Base-by-base conservation (phyloP, 1,140 invertebrate species). In the Pararge aegeria region DNA sequence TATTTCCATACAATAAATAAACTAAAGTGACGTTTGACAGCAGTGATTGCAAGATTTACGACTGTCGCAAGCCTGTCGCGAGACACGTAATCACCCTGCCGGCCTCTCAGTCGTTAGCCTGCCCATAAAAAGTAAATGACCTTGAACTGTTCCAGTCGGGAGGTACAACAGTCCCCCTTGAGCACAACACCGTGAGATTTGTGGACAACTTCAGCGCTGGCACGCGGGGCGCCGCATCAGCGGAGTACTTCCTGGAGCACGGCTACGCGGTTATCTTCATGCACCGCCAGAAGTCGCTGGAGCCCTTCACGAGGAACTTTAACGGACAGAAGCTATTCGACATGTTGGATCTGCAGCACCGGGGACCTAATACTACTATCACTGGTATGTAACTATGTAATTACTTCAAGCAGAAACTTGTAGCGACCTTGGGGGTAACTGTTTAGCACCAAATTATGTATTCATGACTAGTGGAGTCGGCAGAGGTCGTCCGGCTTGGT, bases 171-270 rank as follows among this genome's bases (percentile, higher is more conserved):
- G 97, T 99, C 1, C 98, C 98, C 0, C 87, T 99, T 44, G 98
- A 99, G 81, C 96, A 97, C 73, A 98, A 98, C 74, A 99, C 98
- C 3, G 98, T 99, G 0, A 92, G 98, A 46, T 99, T 97, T 90
- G 96, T 99, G 40, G 98, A 99, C 79, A 99, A 99, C 91, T 99
- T 99, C 88, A 99, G 98, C 87, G 96, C 96, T 12, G 98, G 98
- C 30, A 98, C 95, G 0, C 92, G 98, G 70, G 98, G 98, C 20
- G 94, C 98, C 0, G 93, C 96, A 1, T 99, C 98, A 1, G 94
- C 98, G 0, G 98, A 99, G 92, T 98, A 98, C 89, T 99, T 99
- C 90, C 91, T 99, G 15, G 92, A 96, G 65, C 91, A 93, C 63
- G 94, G 93, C 40, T 96, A 96, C 80, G 92, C 93, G 27, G 95